Percentiles rank a stretch among this genome's conserved stretches.
Conservation (phyloP, 2,113 vertebrate genomes). For the Herpailurus yagouaroundi region DNA sequence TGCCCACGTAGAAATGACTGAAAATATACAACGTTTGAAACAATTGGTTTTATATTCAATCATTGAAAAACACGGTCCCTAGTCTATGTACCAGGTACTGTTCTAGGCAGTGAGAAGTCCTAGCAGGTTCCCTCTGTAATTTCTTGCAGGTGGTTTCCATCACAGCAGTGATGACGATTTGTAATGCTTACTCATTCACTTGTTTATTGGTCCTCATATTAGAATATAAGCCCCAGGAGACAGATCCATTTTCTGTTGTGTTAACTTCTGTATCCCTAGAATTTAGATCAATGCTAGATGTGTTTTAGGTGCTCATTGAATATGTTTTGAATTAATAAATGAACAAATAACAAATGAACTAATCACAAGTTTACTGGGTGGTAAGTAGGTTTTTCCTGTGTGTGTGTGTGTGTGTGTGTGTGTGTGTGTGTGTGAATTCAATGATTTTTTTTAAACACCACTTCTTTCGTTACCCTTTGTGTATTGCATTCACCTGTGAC, state of each 20-base stretch:
- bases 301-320: conserved; percentile 9
- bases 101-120: not conserved
- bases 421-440: not conserved
- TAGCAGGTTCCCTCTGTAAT: not conserved
- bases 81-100: not conserved
- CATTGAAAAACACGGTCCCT: not conserved
- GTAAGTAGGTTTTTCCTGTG: not conserved
- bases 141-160: not conserved
- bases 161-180: not conserved
- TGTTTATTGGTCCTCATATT: not conserved
- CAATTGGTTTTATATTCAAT: not conserved
- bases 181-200: not conserved
- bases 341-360: not conserved
- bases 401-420: not conserved
- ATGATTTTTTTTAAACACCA: not conserved
- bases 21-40: not conserved
- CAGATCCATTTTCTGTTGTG: not conserved
- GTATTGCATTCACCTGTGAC: not conserved
- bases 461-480: not conserved
- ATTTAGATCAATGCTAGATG: conserved; percentile 30
- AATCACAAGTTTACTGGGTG: not conserved
- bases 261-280: not conserved
- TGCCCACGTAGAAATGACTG: not conserved
- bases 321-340: not conserved
- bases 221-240: not conserved